Base-by-base conservation (phyloP, 2,113 vertebrate genomes). In the Osmerus eperlanus region DNA sequence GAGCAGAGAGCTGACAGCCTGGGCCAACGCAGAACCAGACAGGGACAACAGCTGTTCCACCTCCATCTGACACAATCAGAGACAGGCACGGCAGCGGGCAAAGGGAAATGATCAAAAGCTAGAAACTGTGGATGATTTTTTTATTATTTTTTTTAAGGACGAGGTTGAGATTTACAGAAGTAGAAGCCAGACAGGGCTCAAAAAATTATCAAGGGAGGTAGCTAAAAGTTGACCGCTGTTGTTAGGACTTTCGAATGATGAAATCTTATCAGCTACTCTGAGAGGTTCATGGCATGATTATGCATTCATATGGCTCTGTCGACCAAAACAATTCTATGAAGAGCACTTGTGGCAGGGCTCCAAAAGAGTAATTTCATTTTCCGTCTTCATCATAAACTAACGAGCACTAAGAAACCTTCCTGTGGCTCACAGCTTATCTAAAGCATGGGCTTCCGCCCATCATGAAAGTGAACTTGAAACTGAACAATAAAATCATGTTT, bases 1-100 rank as follows among this genome's bases (percentile, higher is more conserved):
- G 87, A 93, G 85, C 70, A 90, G 75, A 67, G 91, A 91, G 85
- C 92, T 92, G 82, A 93, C 86, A 71, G 90, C 91, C 84, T 92
- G 89, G 83, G 87, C 91, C 86, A 93, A 84, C 19, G 89, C 89
- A 12, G 89, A 73, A 80, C 92, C 92, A 18, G 92, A 93, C 81
- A 93, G 85, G 85, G 92, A 89, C 84, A 89, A 84, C 76, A 93
- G 88, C 88, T 93, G 92, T 83, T 93, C 92, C 83, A 90, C 91
- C 91, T 93, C 91, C 92, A 93, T 93, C 92, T 93, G 80, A 79
- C 0, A 71, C 56, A 67, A 14, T 9, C 54, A 53, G 15, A 55
- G 15, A 83, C 59, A 62, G 29, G 11, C 1, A 66, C 6, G 52
- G 23, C 4, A 53, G 41, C 9, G 32, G 6, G 32, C 32, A 41